Evolutionary conservation across 1,140 invertebrate species (phyloP), one percentile per base, ranked within the genome.

Genomic region (Heliconius congener): DNA sequence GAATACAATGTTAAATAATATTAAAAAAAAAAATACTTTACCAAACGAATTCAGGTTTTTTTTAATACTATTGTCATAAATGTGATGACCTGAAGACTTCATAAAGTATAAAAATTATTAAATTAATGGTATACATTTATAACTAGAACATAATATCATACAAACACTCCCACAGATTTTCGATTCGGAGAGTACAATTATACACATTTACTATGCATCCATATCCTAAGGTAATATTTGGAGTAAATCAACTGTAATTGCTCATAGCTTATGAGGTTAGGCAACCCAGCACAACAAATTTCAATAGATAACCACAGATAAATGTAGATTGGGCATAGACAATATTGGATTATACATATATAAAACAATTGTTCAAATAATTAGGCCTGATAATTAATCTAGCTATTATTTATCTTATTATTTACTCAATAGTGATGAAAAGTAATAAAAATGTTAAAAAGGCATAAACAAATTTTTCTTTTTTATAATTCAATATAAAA

Each of bases 171-270:
- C 88, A 91, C 86, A 87, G 87, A 87, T 86, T 86, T 66, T 90
- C 87, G 85, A 90, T 83, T 80, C 79, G 52, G 71, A 81, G 82
- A 82, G 78, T 84, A 85, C 84, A 85, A 83, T 83, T 81, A 84
- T 83, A 87, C 87, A 85, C 86, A 88, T 90, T 91, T 86, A 89
- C 87, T 92, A 92, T 88, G 88, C 87, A 90, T 92, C 88, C 87
- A 86, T 88, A 89, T 87, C 87, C 87, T 91, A 90, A 90, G 87
- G 80, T 93, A 93, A 88, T 91, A 88, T 91, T 93, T 93, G 91
- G 92, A 91, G 88, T 92, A 86, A 88, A 89, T 86, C 84, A 88
- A 88, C 88, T 87, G 87, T 86, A 86, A 89, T 30, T 86, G 87
- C 89, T 90, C 88, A 76, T 83, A 55, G 79, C 42, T 77, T 81